Percentiles rank a stretch among this genome's conserved stretches.
These are phyloP conservation scores for Sapayoa aenigma DNA, from an alignment of 2,113 vertebrate genomes.

Conservation along the genomic window DNA sequence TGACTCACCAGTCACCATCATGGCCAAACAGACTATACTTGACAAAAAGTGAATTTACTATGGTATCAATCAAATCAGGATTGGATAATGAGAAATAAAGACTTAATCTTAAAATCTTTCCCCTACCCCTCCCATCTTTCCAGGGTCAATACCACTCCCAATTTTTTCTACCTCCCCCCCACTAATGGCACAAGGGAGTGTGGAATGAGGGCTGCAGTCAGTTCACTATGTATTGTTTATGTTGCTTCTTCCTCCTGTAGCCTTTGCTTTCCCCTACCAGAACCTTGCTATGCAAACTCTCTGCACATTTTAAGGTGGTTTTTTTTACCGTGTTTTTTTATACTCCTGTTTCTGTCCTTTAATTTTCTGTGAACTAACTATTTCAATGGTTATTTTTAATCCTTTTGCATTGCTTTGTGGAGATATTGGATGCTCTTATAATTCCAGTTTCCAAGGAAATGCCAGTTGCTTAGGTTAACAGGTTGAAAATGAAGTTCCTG, in stretches of 20 bases:
- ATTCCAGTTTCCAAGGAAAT: neutral
- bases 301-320: too few species aligned
- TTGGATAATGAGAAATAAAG: neutral
- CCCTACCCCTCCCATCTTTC: neutral
- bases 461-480: neutral
- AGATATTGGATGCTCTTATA: neutral
- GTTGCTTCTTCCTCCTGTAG: neutral
- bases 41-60: neutral
- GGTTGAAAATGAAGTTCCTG: neutral
- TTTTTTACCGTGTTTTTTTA: neutral
- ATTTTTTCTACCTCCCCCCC: neutral
- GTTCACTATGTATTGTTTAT: neutral
- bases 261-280: neutral
- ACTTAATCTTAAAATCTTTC: neutral
- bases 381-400: neutral
- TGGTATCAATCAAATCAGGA: neutral
- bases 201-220: neutral
- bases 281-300: neutral
- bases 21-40: neutral
- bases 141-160: neutral
- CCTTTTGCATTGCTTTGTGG: neutral
- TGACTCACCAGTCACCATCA: neutral
- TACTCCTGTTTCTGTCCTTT: neutral
- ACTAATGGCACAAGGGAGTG: fast-evolving
- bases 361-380: neutral